Percentiles rank a stretch among this genome's conserved stretches.
Conservation (phyloP, 2,888 invertebrate species). For the Rhagium mordax region DNA sequence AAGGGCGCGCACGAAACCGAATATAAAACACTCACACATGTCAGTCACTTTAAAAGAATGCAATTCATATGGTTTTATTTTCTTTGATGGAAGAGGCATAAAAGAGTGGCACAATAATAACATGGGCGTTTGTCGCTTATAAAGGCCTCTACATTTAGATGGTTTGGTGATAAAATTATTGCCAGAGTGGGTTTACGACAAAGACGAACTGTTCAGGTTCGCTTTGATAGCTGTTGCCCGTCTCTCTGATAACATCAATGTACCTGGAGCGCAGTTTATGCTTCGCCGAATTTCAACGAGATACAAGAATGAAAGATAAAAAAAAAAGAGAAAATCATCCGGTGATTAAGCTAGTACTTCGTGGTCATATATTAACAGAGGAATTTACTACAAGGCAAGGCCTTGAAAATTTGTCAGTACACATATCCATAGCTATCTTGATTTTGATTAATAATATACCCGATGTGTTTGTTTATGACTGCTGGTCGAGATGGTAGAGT, state of each 20-base stretch:
- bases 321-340: neutral
- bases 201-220: conserved; percentile 8
- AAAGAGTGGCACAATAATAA: conserved; percentile 14
- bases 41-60: conserved; percentile 20
- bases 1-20: neutral
- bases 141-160: conserved; percentile 12
- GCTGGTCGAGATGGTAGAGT: too few species aligned
- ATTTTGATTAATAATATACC: neutral
- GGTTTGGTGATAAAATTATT: conserved; percentile 12
- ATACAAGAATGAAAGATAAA: conserved; percentile 3
- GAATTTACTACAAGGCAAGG: neutral
- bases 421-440: neutral
- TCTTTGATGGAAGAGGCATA: conserved; percentile 21
- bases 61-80: conserved; percentile 30
- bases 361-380: neutral
- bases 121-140: conserved; percentile 10
- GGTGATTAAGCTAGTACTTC: conserved; percentile 4
- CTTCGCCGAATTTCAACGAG: conserved; percentile 33
- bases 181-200: conserved; percentile 15
- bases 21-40: conserved; percentile 17
- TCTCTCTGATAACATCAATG: conserved; percentile 19
- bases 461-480: too few species aligned
- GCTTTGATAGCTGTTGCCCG: conserved; percentile 11
- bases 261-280: conserved; percentile 26
- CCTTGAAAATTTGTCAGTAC: neutral